Evolutionary conservation across 1,140 invertebrate species (phyloP).

Genomic region (Archivesica marissinica): DNA sequence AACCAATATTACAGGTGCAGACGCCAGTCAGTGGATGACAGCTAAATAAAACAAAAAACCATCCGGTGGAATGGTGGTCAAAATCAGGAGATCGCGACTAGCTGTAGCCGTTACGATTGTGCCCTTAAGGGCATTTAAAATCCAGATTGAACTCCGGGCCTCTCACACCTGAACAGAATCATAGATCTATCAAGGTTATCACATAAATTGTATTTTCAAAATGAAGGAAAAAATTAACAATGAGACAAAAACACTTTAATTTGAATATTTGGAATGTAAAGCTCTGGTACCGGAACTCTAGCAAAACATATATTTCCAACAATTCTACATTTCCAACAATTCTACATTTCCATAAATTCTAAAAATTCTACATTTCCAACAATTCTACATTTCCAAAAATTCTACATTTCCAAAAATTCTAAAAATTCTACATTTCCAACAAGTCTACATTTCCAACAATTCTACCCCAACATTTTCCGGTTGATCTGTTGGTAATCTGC

Average conservation of each 20-base stretch:
- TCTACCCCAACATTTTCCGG: neutral
- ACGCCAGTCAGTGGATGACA: neutral
- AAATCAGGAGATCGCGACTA: neutral
- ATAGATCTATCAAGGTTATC: neutral
- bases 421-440: neutral
- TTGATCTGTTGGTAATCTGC: neutral
- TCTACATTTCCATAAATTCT: no score
- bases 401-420: neutral
- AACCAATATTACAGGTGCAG: slow-evolving; percentile 14
- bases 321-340: neutral
- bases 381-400: no score
- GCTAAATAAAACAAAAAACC: neutral
- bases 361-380: no score
- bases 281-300: no score
- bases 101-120: no score
- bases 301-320: neutral
- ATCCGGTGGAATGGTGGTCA: neutral
- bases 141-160: neutral
- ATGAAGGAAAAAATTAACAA: no score
- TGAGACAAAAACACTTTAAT: neutral
- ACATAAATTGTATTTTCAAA: neutral
- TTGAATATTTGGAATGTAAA: neutral
- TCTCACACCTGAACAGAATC: neutral
- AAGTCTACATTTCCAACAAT: neutral
- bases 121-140: neutral